Conservation (phyloP, 2,888 invertebrate genomes). For the Agelastica alni region DNA sequence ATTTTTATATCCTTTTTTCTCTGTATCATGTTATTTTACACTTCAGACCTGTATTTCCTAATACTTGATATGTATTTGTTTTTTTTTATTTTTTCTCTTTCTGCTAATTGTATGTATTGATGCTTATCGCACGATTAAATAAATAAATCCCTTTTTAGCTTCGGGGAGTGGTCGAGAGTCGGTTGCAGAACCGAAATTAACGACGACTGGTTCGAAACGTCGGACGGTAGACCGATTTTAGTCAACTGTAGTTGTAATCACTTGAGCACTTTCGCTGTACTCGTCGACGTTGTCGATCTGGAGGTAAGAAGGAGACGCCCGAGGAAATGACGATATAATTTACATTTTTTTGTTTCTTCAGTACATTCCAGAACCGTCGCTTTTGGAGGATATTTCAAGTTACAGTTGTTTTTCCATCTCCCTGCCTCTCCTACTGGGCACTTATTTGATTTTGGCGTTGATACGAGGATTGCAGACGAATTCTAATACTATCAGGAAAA, state of each 20-base stretch:
- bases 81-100: no score
- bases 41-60: no score
- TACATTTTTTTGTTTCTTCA: slow-evolving; percentile 50
- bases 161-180: slow-evolving; percentile 85
- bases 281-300: slow-evolving; percentile 87
- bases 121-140: no score
- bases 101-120: no score
- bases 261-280: slow-evolving; percentile 86
- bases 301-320: slow-evolving; percentile 66
- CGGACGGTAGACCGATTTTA: slow-evolving; percentile 62
- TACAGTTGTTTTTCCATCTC: slow-evolving; percentile 88
- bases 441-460: slow-evolving; percentile 79
- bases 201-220: slow-evolving; percentile 62
- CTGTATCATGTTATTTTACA: no score
- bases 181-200: slow-evolving; percentile 85
- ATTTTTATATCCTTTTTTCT: no score
- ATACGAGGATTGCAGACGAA: slow-evolving; percentile 85
- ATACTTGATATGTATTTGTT: no score
- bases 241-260: slow-evolving; percentile 94
- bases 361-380: slow-evolving; percentile 85
- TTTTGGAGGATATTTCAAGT: slow-evolving; percentile 84
- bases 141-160: no score
- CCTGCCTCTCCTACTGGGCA: slow-evolving; percentile 75
- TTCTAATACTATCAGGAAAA: slow-evolving; percentile 92
- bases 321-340: no score